Conservation (phyloP, 2,888 invertebrate genomes). For the Labia minor region DNA sequence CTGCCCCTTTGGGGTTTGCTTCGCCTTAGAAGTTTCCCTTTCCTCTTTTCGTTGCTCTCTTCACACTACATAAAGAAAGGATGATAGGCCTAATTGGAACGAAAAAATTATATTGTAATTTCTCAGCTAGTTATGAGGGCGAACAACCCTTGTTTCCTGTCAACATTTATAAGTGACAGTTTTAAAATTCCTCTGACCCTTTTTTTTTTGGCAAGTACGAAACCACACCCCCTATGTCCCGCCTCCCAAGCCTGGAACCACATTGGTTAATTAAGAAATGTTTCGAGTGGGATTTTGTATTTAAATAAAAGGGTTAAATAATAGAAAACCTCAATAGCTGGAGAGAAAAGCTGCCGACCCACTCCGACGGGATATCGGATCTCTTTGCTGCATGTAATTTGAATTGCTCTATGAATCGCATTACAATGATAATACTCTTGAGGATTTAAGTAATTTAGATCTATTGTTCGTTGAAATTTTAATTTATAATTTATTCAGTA, state of each 20-base stretch:
- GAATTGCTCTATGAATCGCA: not conserved
- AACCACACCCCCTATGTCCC: not conserved
- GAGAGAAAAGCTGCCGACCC: too few species aligned
- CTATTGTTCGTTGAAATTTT: not conserved
- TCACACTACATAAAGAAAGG: constrained; percentile 8
- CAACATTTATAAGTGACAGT: not conserved
- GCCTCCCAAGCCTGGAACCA: constrained; percentile 14
- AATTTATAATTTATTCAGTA: constrained; percentile 5
- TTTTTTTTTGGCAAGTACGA: not conserved
- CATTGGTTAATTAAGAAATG: constrained; percentile 25
- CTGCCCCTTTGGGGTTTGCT: not conserved
- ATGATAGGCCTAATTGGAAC: constrained; percentile 8
- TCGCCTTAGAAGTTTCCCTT: not conserved
- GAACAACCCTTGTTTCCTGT: not conserved
- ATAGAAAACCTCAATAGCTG: too few species aligned
- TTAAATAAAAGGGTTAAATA: too few species aligned
- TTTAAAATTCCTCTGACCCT: not conserved
- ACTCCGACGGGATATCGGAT: too few species aligned
- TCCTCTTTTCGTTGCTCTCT: not conserved
- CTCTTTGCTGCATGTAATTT: too few species aligned
- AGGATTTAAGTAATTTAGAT: not conserved
- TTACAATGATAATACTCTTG: not conserved
- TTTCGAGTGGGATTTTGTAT: constrained; percentile 14
- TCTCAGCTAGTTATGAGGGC: not conserved
- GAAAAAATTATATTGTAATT: constrained; percentile 8